phyloP scores from a whole-genome alignment of 2,888 invertebrate species.

The Amphipoea oculea region DNA sequence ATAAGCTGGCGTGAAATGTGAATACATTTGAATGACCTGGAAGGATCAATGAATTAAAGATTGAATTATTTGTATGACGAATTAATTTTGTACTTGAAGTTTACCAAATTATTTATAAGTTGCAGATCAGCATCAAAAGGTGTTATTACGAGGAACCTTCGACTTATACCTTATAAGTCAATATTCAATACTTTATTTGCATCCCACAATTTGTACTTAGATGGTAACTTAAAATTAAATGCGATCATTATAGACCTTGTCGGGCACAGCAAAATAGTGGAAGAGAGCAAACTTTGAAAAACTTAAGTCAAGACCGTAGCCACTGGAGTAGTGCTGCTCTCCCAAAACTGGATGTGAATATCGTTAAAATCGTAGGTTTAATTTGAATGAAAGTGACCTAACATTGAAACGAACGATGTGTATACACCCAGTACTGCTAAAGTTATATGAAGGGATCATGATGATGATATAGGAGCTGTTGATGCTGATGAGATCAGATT shows the following conservation, averaged over 20 bases:
- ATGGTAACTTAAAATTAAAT: neutral
- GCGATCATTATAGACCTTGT: neutral
- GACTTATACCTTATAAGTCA: neutral
- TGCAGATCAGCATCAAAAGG: neutral
- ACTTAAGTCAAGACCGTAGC: neutral
- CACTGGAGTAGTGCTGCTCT: neutral
- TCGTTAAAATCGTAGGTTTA: neutral
- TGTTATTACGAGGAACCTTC: neutral
- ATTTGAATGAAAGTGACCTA: neutral
- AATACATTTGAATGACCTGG: conserved; percentile 50
- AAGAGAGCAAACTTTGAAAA: neutral
- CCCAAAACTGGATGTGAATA: neutral
- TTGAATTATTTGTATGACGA: conserved; percentile 32
- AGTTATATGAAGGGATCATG: neutral
- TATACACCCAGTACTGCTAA: neutral
- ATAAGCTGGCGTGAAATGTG: conserved; percentile 49
- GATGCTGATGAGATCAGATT: neutral
- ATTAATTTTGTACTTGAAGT: conserved; percentile 13
- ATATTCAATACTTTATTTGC: neutral
- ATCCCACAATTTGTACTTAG: too few species aligned
- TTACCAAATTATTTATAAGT: conserved; percentile 1
- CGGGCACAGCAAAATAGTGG: neutral
- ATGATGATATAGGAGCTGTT: neutral
- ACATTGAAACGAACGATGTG: neutral
- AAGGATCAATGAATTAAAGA: conserved; percentile 45